Evolutionary conservation across 2,113 vertebrate species (phyloP).

Genomic region (Clarias gariepinus): DNA sequence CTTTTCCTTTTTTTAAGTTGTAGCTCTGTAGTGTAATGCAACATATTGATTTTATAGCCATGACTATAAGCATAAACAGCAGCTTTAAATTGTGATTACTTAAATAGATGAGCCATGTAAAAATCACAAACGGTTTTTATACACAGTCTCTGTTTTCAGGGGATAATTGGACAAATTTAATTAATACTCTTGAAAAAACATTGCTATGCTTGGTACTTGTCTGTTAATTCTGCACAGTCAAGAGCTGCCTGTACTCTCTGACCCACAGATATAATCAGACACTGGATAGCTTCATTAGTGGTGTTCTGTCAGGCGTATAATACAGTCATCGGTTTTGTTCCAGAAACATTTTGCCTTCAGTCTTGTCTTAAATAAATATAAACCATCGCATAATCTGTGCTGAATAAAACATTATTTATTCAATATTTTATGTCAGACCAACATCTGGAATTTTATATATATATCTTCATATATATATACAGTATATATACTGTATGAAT

Average conservation of each 20-base stretch:
- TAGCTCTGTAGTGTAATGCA: neutral
- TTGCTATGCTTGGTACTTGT: constrained; percentile 2
- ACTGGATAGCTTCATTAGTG: constrained; percentile 25
- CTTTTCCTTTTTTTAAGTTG: neutral
- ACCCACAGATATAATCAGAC: constrained; percentile 22
- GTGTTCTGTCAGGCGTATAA: constrained; percentile 4
- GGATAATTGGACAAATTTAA: neutral
- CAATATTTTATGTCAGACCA: neutral
- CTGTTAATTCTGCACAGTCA: neutral
- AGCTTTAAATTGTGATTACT: neutral
- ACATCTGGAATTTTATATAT: neutral
- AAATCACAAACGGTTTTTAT: neutral
- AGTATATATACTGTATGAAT: no score
- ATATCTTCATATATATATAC: no score
- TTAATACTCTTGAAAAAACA: constrained; percentile 4
- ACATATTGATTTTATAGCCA: neutral
- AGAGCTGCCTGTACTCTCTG: constrained; percentile 1
- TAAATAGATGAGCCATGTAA: neutral
- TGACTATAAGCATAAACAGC: neutral
- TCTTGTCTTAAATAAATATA: neutral
- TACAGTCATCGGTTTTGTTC: neutral
- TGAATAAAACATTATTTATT: neutral
- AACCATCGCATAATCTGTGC: neutral
- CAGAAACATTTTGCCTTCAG: neutral
- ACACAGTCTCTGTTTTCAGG: neutral